Base-by-base conservation (phyloP, 2,113 vertebrate genomes). In the Anarrhichthys ocellatus region DNA sequence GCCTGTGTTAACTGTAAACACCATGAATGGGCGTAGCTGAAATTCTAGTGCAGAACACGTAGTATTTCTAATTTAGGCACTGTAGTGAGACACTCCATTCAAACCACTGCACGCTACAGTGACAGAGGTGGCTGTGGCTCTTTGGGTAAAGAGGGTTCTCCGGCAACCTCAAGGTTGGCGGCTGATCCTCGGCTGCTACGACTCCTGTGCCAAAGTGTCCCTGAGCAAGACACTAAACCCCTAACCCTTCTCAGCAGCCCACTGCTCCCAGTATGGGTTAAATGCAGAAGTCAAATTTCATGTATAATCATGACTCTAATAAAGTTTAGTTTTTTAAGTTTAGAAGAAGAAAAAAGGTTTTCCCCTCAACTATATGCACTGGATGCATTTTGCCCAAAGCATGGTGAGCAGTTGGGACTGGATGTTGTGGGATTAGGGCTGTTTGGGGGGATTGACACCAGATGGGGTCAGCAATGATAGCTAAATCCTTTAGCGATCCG, bases 381-480 rank as follows among this genome's bases (percentile, higher is more conserved):
- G 77, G 66, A 72, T 58, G 24, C 22, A 54, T 76, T 77, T 54
- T 34, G n/a, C 59, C 56, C 2, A 0, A 14, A 65, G 56, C 52
- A 11, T 40, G 63, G 27, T 50, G 73, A 73, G 76, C 52, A 2
- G 5, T 0, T 46, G 42, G 52, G 65, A 36, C n/a, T 72, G 80
- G 44, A 80, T 73, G 40, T 66, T 20, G 61, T 54, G 58, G 72
- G 82, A 80, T 85, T 76, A 74, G n/a, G 54, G 18, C 27, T 46
- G 44, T 83, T 73, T 56, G 48, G 76, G 32, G 17, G 73, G 54
- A 59, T 15, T 56, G 77, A 84, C 70, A 68, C 67, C 67, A 68
- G 56, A 69, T n/a, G 14, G 68, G 74, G 73, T 84, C 71, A 81
- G 56, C 24, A 54, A 18, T 66, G 85, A 83, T 27, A 54, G 76